Conservation (phyloP, 2,888 invertebrate species). For the Microplitis manilae region DNA sequence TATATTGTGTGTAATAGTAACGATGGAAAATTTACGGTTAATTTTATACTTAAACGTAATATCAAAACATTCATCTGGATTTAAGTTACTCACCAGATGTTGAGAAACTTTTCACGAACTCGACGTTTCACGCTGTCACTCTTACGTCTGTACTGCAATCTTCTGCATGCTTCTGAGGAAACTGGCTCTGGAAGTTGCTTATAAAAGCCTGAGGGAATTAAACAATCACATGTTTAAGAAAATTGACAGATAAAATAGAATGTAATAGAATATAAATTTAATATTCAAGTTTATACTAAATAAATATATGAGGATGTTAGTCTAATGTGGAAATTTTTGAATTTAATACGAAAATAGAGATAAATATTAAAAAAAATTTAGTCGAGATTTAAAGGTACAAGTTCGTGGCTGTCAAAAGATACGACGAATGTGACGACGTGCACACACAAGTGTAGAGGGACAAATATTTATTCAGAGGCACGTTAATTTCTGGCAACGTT, state of each 20-base stretch:
- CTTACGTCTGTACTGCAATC: slow-evolving; percentile 76
- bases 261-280: too few relatives aligned
- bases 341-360: too few relatives aligned
- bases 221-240: background rate
- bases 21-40: slow-evolving; percentile 29
- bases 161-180: slow-evolving; percentile 74
- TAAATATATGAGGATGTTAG: background rate
- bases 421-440: slow-evolving; percentile 58
- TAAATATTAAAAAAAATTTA: slow-evolving; percentile 5
- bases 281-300: background rate
- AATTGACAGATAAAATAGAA: too few relatives aligned
- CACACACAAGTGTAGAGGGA: slow-evolving; percentile 43
- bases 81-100: slow-evolving; percentile 75
- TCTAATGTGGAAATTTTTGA: background rate
- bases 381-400: background rate
- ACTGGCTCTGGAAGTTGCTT: slow-evolving; percentile 77
- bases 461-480: slow-evolving; percentile 66
- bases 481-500: slow-evolving; percentile 52
- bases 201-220: slow-evolving; percentile 73
- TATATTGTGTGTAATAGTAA: background rate
- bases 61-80: background rate
- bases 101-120: slow-evolving; percentile 76
- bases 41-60: slow-evolving; percentile 30
- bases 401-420: slow-evolving; percentile 45
- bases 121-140: slow-evolving; percentile 76